phyloP scores from a whole-genome alignment of 30 jellyfish, hydroid and myxozoan species.

The Chironex yamaguchii region DNA sequence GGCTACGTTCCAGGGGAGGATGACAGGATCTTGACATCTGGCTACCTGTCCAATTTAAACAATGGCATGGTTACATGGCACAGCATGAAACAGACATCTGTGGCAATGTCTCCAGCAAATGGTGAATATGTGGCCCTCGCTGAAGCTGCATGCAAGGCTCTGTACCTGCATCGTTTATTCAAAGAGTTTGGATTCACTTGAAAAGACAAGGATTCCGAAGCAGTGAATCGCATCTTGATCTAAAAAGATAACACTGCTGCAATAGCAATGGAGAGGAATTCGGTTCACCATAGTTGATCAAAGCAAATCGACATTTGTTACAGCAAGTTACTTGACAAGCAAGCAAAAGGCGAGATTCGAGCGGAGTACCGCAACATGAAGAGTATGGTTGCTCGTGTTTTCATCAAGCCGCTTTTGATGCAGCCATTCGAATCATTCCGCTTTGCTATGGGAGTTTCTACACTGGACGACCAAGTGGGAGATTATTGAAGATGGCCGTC shows the following conservation, averaged over 20 bases:
- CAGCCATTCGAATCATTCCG: too few species aligned
- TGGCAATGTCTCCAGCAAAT: slow-evolving; percentile 9
- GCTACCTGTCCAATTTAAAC: background rate
- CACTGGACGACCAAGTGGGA: too few species aligned
- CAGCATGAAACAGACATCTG: slow-evolving; percentile 18
- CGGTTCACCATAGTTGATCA: slow-evolving; percentile 15
- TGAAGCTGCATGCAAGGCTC: too few species aligned
- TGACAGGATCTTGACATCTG: slow-evolving; percentile 24
- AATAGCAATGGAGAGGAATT: slow-evolving; percentile 24
- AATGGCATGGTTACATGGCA: slow-evolving; percentile 24
- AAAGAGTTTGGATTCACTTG: too few species aligned
- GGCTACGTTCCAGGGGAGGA: slow-evolving; percentile 27
- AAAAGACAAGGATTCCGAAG: too few species aligned
- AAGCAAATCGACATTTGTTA: slow-evolving; percentile 57
- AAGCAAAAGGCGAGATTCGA: background rate
- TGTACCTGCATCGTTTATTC: too few species aligned
- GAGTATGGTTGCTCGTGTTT: slow-evolving; percentile 22
- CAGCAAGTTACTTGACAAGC: background rate
- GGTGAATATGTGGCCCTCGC: too few species aligned
- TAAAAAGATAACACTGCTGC: slow-evolving; percentile 21
- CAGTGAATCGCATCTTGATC: background rate
- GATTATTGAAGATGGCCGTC: too few species aligned
- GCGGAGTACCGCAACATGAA: slow-evolving; percentile 3
- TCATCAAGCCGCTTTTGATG: slow-evolving; percentile 50
- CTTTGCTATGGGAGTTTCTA: too few species aligned